phyloP scores from a whole-genome alignment of 2,113 vertebrate genomes.

The Ptilorrhoa leucosticta region DNA sequence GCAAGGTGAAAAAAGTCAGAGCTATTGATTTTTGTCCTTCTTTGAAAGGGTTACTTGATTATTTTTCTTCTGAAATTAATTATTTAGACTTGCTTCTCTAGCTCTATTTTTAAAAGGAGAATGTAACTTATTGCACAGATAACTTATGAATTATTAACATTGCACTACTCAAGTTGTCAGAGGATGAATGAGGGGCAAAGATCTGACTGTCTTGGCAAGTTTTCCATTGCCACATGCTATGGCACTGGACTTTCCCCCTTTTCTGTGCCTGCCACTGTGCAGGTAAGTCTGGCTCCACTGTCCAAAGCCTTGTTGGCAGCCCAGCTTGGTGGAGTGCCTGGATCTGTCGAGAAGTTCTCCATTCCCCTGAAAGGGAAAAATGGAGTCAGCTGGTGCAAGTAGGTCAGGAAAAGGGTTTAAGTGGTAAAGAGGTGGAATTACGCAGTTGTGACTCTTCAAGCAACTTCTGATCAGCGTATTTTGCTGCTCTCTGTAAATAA shows the following conservation, averaged over 20 bases:
- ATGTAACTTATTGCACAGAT: not conserved
- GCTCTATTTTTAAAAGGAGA: slow-evolving; percentile 42
- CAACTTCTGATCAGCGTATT: not conserved
- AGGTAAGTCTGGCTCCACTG: not conserved
- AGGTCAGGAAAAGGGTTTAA: not conserved
- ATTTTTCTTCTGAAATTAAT: not conserved
- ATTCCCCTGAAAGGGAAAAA: not conserved
- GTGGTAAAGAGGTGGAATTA: not conserved
- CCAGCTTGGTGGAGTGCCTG: not conserved
- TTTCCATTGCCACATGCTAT: not conserved
- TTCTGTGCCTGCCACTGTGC: not conserved
- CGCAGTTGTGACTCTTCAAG: not conserved
- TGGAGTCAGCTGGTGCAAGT: not conserved
- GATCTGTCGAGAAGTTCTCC: not conserved
- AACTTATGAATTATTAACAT: slow-evolving; percentile 40
- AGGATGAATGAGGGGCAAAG: not conserved
- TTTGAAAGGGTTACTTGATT: not conserved
- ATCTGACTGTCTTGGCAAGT: not conserved
- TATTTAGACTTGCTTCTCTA: slow-evolving; percentile 30
- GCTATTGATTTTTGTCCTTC: not conserved
- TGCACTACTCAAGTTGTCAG: not conserved
- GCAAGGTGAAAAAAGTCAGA: not conserved
- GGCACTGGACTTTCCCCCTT: not conserved
- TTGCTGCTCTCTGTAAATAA: not conserved
- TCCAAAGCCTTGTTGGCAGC: not conserved